These are phyloP conservation scores for Phalloptychus januarius DNA, from an alignment of 2,797 vertebrate species.

Conservation along the genomic window DNA sequence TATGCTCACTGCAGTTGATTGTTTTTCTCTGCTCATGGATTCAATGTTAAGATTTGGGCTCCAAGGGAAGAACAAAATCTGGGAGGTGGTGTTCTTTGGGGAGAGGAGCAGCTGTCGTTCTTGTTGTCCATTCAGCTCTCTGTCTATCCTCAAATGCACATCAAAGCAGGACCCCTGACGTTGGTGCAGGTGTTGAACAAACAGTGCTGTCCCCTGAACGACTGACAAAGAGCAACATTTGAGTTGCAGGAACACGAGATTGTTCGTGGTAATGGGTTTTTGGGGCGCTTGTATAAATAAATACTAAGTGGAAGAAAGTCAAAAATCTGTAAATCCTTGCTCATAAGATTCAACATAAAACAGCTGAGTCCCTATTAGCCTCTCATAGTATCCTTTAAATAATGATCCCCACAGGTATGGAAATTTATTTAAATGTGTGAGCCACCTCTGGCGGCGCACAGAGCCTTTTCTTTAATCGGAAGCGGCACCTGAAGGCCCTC, in stretches of 20 bases:
- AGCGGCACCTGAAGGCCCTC: constrained; percentile 33
- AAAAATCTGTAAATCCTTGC: neutral
- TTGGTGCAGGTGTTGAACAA: constrained; percentile 48
- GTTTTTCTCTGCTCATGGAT: constrained; percentile 3
- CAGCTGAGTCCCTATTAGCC: neutral
- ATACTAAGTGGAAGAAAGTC: neutral
- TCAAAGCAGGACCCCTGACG: constrained; percentile 52
- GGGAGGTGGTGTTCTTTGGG: constrained; percentile 18
- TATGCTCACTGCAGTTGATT: constrained; percentile 26
- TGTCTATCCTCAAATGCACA: constrained; percentile 34
- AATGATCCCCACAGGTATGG: constrained; percentile 32
- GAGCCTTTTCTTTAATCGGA: constrained; percentile 19
- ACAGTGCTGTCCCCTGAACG: constrained; percentile 33
- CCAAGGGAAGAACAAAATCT: constrained; percentile 9
- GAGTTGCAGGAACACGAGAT: constrained; percentile 16
- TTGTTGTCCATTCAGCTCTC: constrained; percentile 54
- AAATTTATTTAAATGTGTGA: constrained; percentile 46
- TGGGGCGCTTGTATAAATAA: neutral
- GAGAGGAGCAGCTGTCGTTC: constrained; percentile 58
- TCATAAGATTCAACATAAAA: constrained; percentile 13
- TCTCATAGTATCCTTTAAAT: constrained; percentile 17
- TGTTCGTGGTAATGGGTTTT: constrained; percentile 7
- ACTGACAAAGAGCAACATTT: constrained; percentile 15
- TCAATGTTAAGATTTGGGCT: neutral
- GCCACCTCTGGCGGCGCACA: neutral